Conservation (phyloP, 2,797 vertebrate species). For the Silurus aristotelis region DNA sequence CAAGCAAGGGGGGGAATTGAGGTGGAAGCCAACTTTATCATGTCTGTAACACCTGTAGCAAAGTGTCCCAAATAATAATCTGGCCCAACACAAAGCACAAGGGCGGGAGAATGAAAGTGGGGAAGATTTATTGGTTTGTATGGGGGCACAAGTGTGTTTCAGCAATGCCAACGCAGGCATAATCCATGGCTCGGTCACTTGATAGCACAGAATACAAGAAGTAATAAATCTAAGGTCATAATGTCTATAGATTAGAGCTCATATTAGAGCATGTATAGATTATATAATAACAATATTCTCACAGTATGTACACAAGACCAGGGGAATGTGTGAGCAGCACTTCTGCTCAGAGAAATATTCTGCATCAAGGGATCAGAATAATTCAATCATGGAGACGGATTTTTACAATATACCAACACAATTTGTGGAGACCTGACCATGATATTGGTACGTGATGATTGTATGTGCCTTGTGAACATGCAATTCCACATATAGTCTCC, state of each 20-base stretch:
- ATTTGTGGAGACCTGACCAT: no score
- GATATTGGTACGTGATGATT: no score
- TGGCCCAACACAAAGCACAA: background rate
- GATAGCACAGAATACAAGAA: background rate
- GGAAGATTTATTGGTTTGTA: slow-evolving; percentile 6
- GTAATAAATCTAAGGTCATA: background rate
- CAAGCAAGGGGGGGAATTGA: slow-evolving; percentile 23
- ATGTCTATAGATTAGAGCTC: no score
- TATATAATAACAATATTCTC: background rate
- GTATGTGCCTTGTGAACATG: no score
- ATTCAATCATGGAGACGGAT: no score
- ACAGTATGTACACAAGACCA: background rate
- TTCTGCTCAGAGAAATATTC: background rate
- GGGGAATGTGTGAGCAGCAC: background rate
- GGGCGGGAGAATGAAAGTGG: background rate
- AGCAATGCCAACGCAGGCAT: background rate
- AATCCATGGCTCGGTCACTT: background rate
- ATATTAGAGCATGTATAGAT: background rate
- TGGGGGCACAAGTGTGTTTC: background rate
- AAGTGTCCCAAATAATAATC: slow-evolving; percentile 9
- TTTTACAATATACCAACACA: no score
- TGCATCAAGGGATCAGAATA: background rate
- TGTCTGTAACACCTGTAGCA: slow-evolving; percentile 10
- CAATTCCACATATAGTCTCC: no score
- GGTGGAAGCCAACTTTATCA: slow-evolving; percentile 35